Percentiles rank a stretch among this genome's conserved stretches.
phyloP scores from a whole-genome alignment of 2,888 invertebrate species.

The Pomacea canaliculata region DNA sequence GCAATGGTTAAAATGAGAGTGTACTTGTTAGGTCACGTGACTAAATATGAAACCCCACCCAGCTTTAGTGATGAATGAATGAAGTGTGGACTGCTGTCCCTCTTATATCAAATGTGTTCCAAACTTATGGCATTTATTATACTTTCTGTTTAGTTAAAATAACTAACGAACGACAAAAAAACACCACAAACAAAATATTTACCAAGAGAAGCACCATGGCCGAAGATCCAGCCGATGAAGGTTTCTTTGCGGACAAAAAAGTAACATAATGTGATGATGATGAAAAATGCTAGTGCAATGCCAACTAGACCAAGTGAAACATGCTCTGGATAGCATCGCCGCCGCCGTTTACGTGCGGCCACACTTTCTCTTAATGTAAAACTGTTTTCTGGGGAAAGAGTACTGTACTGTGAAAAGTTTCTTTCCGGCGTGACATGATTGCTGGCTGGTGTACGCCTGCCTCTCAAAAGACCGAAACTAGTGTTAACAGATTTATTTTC shows the following conservation, averaged over 20 bases:
- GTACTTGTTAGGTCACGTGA: no score
- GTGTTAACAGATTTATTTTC: conserved; percentile 58
- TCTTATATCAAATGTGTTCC: no score
- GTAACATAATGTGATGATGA: conserved; percentile 51
- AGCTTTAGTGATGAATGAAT: no score
- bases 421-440: conserved; percentile 25
- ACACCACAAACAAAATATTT: not conserved
- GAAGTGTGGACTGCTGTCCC: no score
- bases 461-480: conserved; percentile 36
- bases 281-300: conserved; percentile 50
- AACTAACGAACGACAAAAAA: no score
- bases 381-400: conserved; percentile 11
- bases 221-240: conserved; percentile 34
- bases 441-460: conserved; percentile 17
- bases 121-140: no score
- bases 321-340: conserved; percentile 35
- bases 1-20: no score
- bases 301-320: conserved; percentile 49
- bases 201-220: conserved; percentile 19
- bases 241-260: conserved; percentile 40
- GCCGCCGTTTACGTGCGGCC: conserved; percentile 14
- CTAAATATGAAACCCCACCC: no score
- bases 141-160: no score
- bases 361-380: not conserved
- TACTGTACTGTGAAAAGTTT: conserved; percentile 8